Percentiles rank a stretch among this genome's conserved stretches.
These are phyloP conservation scores for Anoplius nigerrimus DNA, from an alignment of 2,888 invertebrate genomes.

Conservation along the genomic window DNA sequence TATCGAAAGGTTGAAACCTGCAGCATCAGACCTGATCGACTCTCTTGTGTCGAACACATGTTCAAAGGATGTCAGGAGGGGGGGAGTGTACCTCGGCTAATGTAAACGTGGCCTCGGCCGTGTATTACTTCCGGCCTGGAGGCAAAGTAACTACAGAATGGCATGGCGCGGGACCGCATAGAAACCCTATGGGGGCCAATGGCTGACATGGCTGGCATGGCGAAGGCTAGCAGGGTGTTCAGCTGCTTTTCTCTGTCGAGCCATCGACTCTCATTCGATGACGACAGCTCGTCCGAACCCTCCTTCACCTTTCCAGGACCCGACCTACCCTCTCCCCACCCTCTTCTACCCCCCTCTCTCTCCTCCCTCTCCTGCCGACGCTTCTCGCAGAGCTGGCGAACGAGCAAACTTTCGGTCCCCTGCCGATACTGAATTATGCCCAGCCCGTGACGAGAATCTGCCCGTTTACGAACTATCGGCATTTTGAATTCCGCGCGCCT, in stretches of 20 bases:
- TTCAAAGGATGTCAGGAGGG: slow-evolving; percentile 51
- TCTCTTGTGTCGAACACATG: slow-evolving; percentile 49
- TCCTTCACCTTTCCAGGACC: neutral
- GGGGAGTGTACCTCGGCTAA: slow-evolving; percentile 45
- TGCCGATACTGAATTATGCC: slow-evolving; percentile 48
- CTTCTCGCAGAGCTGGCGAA: slow-evolving; percentile 11
- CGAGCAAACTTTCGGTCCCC: slow-evolving; percentile 15
- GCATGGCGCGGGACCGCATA: no score
- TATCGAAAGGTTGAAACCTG: neutral
- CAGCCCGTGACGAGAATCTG: slow-evolving; percentile 45
- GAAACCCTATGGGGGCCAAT: neutral
- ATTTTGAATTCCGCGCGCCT: slow-evolving; percentile 29
- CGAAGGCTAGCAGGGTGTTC: no score
- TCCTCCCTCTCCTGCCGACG: neutral
- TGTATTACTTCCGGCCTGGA: slow-evolving; percentile 49
- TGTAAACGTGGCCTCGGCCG: slow-evolving; percentile 50
- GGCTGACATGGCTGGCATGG: no score
- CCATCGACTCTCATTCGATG: no score
- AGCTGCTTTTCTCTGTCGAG: no score
- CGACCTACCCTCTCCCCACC: no score
- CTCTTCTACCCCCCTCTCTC: no score
- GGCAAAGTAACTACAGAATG: no score
- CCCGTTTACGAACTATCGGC: neutral
- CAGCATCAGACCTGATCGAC: neutral
- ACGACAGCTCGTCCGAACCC: no score